Evolutionary conservation across 2,113 vertebrate species (phyloP).

Genomic region (Petromus typicus): DNA sequence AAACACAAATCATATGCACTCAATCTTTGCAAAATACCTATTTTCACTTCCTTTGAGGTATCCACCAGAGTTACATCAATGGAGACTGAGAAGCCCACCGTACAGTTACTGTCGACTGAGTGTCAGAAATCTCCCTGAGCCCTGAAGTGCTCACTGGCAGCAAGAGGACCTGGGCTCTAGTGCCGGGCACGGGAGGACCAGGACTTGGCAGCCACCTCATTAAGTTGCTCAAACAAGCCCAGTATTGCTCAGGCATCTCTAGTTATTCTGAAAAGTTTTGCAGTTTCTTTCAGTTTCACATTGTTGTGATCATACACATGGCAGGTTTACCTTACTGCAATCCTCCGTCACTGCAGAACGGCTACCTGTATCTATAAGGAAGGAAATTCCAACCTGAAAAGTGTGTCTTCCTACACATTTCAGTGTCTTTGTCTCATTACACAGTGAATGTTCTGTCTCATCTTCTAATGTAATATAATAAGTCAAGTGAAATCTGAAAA

Average conservation of each 20-base stretch:
- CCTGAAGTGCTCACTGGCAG: not conserved
- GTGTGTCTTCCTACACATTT: conserved; percentile 82
- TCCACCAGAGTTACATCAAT: conserved; percentile 45
- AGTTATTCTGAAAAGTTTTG: conserved; percentile 46
- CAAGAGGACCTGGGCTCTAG: not conserved
- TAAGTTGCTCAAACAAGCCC: not conserved
- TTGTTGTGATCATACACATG: conserved; percentile 75
- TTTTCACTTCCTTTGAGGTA: conserved; percentile 51
- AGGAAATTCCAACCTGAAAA: conserved; percentile 76
- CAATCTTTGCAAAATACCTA: not conserved
- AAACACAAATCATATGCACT: conserved; percentile 36
- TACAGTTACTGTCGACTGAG: not conserved
- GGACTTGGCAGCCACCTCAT: not conserved
- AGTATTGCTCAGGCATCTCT: not conserved
- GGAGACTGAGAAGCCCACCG: not conserved
- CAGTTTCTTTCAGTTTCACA: conserved; percentile 72
- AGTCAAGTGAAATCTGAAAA: conserved; percentile 81
- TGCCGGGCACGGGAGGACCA: too few relatives aligned
- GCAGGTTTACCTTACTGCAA: conserved; percentile 70
- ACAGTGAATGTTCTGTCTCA: conserved; percentile 85
- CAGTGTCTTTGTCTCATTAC: conserved; percentile 85
- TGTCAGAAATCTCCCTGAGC: not conserved
- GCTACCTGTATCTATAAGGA: conserved; percentile 75
- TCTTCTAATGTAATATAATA: conserved; percentile 84
- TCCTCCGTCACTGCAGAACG: conserved; percentile 72